phyloP scores from a whole-genome alignment of 2,888 invertebrate species.

The Drosophila conformis region DNA sequence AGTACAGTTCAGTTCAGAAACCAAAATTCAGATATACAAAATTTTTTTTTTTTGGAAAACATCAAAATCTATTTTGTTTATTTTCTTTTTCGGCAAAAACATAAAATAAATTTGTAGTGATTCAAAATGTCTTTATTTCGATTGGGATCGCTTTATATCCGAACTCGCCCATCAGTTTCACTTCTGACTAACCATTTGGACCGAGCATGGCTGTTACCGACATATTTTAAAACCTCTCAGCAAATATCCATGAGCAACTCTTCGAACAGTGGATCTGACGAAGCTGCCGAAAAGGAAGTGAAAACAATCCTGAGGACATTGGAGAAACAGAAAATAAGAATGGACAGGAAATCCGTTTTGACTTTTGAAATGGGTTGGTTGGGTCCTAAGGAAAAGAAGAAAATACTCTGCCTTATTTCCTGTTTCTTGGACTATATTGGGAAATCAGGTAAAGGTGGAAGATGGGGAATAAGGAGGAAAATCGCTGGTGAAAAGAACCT shows the following conservation, averaged over 20 bases:
- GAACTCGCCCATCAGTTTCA: neutral
- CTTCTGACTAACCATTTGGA: slow-evolving; percentile 12
- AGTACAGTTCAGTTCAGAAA: neutral
- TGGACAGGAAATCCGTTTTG: too few relatives aligned
- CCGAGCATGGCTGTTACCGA: neutral
- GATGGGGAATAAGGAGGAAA: too few relatives aligned
- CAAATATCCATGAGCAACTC: neutral
- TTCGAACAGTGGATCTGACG: neutral
- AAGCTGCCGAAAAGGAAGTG: too few relatives aligned
- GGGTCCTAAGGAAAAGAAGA: too few relatives aligned
- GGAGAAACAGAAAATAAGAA: too few relatives aligned
- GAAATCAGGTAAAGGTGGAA: too few relatives aligned
- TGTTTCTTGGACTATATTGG: too few relatives aligned
- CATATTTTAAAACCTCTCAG: neutral
- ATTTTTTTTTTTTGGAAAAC: neutral
- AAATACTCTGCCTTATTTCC: too few relatives aligned
- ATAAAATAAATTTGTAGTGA: neutral
- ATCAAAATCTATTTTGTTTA: neutral
- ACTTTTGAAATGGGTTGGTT: too few relatives aligned
- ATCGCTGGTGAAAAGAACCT: too few relatives aligned
- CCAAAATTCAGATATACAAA: neutral
- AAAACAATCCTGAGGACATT: too few relatives aligned
- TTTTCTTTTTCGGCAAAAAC: neutral
- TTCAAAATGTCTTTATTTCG: slow-evolving; percentile 24
- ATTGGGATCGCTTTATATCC: neutral